Evolutionary conservation across 2,797 vertebrate species (phyloP).

Genomic region (Poeciliopsis paucimaculata): DNA sequence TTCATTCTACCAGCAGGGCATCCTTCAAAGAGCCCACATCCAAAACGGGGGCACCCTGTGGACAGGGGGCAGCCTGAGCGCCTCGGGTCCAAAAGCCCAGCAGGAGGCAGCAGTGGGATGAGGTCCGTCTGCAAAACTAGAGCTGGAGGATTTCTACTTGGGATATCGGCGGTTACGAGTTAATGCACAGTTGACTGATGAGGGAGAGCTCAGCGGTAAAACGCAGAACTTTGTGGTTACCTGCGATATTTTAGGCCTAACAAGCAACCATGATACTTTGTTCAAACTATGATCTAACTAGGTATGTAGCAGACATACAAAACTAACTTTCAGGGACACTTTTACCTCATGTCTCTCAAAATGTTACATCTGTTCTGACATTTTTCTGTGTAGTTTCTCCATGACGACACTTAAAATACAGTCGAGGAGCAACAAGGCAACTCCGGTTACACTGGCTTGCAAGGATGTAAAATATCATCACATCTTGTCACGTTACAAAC

Average conservation of each 20-base stretch:
- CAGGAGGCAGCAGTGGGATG: conserved; percentile 29
- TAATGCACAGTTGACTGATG: not conserved
- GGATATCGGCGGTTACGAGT: not conserved
- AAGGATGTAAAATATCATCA: not conserved
- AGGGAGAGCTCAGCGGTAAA: not conserved
- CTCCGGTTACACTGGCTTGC: not conserved
- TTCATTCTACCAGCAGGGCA: conserved; percentile 50
- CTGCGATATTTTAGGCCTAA: not conserved
- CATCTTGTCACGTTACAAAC: not conserved
- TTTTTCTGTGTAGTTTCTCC: not conserved
- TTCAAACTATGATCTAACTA: not conserved
- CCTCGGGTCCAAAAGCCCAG: not conserved
- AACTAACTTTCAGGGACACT: not conserved
- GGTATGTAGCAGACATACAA: not conserved
- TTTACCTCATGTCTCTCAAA: not conserved
- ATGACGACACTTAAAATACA: not conserved
- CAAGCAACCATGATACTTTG: not conserved
- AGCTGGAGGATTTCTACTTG: not conserved
- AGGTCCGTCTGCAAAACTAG: conserved; percentile 1
- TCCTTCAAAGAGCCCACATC: conserved; percentile 15
- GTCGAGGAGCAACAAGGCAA: not conserved
- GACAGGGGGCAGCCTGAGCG: not conserved
- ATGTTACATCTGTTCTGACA: not conserved
- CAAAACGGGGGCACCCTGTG: conserved; percentile 3
- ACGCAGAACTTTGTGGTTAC: not conserved